Percentiles rank a stretch among this genome's conserved stretches.
Conservation (phyloP, 2,113 vertebrate species). For the Notarius quadriscutis region DNA sequence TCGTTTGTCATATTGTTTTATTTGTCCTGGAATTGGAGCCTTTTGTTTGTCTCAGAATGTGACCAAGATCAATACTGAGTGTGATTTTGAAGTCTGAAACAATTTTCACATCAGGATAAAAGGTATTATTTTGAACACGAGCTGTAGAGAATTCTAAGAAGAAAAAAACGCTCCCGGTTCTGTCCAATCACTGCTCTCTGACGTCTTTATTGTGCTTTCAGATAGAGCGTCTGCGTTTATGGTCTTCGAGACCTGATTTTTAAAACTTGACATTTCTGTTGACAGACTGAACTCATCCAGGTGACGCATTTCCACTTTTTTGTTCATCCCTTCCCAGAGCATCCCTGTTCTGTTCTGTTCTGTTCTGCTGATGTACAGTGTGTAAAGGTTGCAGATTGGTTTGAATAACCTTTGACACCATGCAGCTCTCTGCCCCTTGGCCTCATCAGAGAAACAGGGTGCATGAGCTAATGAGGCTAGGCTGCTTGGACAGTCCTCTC, state of each 20-base stretch:
- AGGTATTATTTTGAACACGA: slow-evolving; percentile 19
- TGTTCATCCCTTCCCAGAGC: too few species aligned
- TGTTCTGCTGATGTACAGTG: neutral
- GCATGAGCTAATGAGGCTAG: slow-evolving; percentile 33
- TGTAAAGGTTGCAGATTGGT: slow-evolving; percentile 19
- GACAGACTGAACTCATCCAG: neutral
- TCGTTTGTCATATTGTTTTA: neutral
- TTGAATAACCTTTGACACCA: slow-evolving; percentile 3
- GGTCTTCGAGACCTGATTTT: neutral
- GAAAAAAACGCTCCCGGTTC: neutral
- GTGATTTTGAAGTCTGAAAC: neutral
- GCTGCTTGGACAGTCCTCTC: slow-evolving; percentile 23
- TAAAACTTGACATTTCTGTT: neutral
- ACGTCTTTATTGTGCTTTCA: neutral
- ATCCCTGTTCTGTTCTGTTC: neutral
- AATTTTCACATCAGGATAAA: neutral
- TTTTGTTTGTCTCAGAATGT: neutral
- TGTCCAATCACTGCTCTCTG: neutral
- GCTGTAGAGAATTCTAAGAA: neutral
- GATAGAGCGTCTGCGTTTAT: neutral
- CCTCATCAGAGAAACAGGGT: slow-evolving; percentile 24
- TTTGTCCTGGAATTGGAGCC: neutral
- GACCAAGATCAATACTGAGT: neutral
- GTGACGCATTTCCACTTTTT: neutral
- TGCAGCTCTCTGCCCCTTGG: slow-evolving; percentile 11